Conservation (phyloP, 2,888 invertebrate species). For the Allacma fusca region DNA sequence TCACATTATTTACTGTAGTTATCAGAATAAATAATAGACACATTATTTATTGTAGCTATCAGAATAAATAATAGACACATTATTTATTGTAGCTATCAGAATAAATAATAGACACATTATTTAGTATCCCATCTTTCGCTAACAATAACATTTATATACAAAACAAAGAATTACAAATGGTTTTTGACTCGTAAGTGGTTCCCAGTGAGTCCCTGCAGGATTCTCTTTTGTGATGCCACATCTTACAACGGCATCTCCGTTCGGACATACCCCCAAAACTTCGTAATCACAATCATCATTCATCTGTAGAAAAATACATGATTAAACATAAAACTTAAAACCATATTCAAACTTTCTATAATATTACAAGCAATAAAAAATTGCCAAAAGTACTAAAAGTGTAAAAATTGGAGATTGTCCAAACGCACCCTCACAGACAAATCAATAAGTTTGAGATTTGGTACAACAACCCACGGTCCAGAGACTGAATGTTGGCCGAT, state of each 20-base stretch:
- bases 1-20: too few relatives aligned
- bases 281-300: slow-evolving; percentile 65
- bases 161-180: slow-evolving; percentile 72
- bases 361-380: too few relatives aligned
- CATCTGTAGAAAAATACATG: slow-evolving; percentile 43
- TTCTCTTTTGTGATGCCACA: slow-evolving; percentile 77
- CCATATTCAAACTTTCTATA: too few relatives aligned
- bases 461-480: slow-evolving; percentile 88
- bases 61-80: too few relatives aligned
- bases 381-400: too few relatives aligned
- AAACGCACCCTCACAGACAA: slow-evolving; percentile 77
- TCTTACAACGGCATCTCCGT: slow-evolving; percentile 85
- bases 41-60: too few relatives aligned
- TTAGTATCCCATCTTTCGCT: too few relatives aligned
- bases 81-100: too few relatives aligned
- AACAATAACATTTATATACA: too few relatives aligned
- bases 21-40: too few relatives aligned
- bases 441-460: slow-evolving; percentile 84
- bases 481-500: slow-evolving; percentile 82
- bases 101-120: too few relatives aligned
- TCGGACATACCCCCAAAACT: slow-evolving; percentile 86
- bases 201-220: slow-evolving; percentile 73
- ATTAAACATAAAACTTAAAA: slow-evolving; percentile 1
- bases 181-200: slow-evolving; percentile 83
- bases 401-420: too few relatives aligned